Evolutionary conservation across 2,888 invertebrate genomes (phyloP), one percentile per base, ranked within the genome.

Genomic region (Polyommatus icarus): DNA sequence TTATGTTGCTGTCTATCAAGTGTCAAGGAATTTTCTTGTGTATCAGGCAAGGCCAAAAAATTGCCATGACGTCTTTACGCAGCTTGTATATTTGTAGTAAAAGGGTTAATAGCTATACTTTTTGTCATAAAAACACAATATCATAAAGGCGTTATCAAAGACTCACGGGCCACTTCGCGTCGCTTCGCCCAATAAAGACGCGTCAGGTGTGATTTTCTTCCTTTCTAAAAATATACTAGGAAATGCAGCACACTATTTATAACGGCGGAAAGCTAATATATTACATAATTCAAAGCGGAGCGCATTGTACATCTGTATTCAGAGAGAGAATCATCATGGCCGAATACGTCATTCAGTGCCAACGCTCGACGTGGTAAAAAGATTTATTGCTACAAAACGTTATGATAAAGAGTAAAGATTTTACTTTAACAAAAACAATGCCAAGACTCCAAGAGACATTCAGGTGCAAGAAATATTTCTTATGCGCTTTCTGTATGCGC

Each of bases 221-320:
- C 29, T 67, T 67, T 67, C 67, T 67, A 67, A 29, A 67, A 32
- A 67, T 67, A 67, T 15, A 29, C 67, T 2, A 67, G 67, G 67
- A 67, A 67, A 29, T 67, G 67, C 67, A 67, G 29, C 67, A 32
- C 67, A 29, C 50, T 75, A 75, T 50, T 75, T 75, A 29, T 75
- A 50, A 5, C 20, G 15, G 75, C 75, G 75, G 75, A 50, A 54
- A 75, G 50, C 75, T 50, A 10, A 54, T 54, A 29, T 54, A 75
- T 54, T 75, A 75, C 29, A 12, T 54, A 54, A 75, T 54, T 54
- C 18, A 46, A 40, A 46, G 73, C 46, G 54, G 20, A 54, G 15
- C 18, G 71, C 50, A 73, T 73, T 18, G 15, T 18, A 29, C 50
- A 75, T 75, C 75, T 29, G 75, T 75, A 75, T 75, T 50, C 75